Evolutionary conservation across 1,140 invertebrate species (phyloP).

Genomic region (Drosophila eugracilis): DNA sequence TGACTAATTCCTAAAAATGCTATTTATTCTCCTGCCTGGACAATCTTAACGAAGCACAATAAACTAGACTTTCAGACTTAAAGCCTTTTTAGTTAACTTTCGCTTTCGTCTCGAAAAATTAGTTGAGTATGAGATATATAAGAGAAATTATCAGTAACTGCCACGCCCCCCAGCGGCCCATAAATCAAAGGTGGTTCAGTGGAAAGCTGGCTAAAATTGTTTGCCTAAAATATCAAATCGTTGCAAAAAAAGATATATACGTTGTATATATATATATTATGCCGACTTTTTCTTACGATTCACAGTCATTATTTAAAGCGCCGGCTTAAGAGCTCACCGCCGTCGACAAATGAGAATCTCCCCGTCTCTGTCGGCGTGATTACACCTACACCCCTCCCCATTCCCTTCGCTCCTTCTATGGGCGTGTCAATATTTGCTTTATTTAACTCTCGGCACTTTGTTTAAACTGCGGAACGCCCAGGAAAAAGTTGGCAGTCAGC

Average conservation of each 20-base stretch:
- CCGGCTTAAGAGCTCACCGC: constrained; percentile 67
- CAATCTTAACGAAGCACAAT: constrained; percentile 58
- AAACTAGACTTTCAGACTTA: constrained; percentile 4
- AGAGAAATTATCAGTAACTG: constrained; percentile 40
- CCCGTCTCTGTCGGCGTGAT: neutral
- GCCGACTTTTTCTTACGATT: constrained; percentile 56
- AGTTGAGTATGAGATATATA: constrained; percentile 16
- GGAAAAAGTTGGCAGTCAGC: constrained; percentile 41
- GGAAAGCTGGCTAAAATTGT: constrained; percentile 52
- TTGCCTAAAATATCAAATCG: constrained; percentile 61
- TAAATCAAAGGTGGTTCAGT: constrained; percentile 46
- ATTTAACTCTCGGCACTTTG: constrained; percentile 72
- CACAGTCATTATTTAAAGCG: constrained; percentile 78
- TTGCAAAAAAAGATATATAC: constrained; percentile 47
- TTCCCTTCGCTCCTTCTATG: neutral
- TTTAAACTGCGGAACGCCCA: constrained; percentile 59
- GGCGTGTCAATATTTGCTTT: constrained; percentile 67
- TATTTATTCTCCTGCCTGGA: constrained; percentile 41
- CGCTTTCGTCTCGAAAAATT: constrained; percentile 32
- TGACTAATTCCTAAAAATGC: constrained; percentile 5
- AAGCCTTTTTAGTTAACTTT: constrained; percentile 39
- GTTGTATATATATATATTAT: constrained; percentile 22
- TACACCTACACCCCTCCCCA: neutral
- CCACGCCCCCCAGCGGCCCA: constrained; percentile 36
- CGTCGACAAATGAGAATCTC: constrained; percentile 63